phyloP scores from a whole-genome alignment of 2,113 vertebrate species.

The Motacilla tschutschensis region DNA sequence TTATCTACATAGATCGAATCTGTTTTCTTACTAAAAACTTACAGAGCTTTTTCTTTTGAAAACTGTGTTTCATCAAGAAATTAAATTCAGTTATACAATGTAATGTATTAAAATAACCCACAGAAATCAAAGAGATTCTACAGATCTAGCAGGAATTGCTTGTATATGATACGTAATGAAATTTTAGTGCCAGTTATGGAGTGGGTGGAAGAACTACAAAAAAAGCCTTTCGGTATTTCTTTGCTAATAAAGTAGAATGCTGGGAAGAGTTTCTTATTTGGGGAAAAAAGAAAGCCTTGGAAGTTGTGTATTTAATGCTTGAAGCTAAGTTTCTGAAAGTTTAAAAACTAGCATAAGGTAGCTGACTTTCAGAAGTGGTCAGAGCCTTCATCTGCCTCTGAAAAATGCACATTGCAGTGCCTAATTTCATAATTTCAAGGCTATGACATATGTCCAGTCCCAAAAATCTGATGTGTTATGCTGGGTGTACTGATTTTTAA shows the following conservation, averaged over 20 bases:
- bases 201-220: not conserved
- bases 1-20: not conserved
- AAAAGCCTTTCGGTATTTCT: not conserved
- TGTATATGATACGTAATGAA: not conserved
- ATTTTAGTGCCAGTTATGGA: not conserved
- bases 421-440: not conserved
- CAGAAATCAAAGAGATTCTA: not conserved
- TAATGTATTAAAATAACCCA: not conserved
- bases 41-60: slow-evolving; percentile 1
- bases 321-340: not conserved
- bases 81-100: not conserved
- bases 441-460: not conserved
- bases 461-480: not conserved
- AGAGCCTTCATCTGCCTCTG: not conserved
- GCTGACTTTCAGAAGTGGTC: not conserved
- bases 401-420: not conserved
- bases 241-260: not conserved
- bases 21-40: not conserved
- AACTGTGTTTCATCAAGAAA: not conserved
- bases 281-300: not conserved
- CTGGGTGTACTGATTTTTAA: not conserved
- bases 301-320: not conserved
- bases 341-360: not conserved
- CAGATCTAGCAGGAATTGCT: not conserved
- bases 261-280: not conserved